phyloP scores from a whole-genome alignment of 1,140 invertebrate species.

The Saxidomus purpurata region DNA sequence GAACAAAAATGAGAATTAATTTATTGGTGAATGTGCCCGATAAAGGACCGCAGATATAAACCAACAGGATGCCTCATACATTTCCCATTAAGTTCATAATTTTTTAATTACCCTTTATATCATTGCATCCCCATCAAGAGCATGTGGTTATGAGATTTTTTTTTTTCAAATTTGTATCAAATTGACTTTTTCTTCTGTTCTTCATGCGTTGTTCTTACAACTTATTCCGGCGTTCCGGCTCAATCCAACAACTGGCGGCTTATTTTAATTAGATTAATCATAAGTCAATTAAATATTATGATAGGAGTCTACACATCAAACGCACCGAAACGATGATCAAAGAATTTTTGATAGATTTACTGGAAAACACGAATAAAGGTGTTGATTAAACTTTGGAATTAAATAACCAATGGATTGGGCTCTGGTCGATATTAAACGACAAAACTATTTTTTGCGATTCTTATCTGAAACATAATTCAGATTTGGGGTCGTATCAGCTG shows the following conservation, averaged over 20 bases:
- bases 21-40: too few relatives aligned
- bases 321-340: slow-evolving; percentile 36
- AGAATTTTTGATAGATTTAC: slow-evolving; percentile 58
- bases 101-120: too few relatives aligned
- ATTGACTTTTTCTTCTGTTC: neutral
- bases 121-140: too few relatives aligned
- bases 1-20: too few relatives aligned
- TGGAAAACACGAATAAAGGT: slow-evolving; percentile 33
- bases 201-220: neutral
- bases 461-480: slow-evolving; percentile 19
- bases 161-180: neutral
- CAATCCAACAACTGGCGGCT: neutral
- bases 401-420: neutral
- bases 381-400: slow-evolving; percentile 65
- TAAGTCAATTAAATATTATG: slow-evolving; percentile 57
- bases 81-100: too few relatives aligned
- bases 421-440: slow-evolving; percentile 2
- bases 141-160: too few relatives aligned
- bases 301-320: slow-evolving; percentile 50
- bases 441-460: neutral
- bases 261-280: slow-evolving; percentile 64
- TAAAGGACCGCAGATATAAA: too few relatives aligned
- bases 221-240: neutral
- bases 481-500: neutral
- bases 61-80: too few relatives aligned